phyloP scores from a whole-genome alignment of 2,113 vertebrate genomes.

The Sus scrofa region DNA sequence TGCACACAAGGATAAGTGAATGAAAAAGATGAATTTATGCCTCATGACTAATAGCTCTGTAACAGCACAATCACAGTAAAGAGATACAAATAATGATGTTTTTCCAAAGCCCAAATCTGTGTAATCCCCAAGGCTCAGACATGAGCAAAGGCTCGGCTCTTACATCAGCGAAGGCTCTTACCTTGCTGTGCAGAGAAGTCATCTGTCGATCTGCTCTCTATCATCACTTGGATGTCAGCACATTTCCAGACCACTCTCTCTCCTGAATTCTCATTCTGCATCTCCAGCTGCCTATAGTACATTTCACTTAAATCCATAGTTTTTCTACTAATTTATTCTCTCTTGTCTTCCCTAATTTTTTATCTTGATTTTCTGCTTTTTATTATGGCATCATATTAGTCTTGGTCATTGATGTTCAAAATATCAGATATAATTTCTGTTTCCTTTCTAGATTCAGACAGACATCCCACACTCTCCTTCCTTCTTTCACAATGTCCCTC shows the following conservation, averaged over 20 bases:
- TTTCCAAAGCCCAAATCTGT: background rate
- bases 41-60: background rate
- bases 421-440: background rate
- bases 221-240: background rate
- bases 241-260: background rate
- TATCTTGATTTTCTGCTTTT: slow-evolving; percentile 5
- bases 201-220: background rate
- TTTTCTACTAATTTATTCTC: background rate
- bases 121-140: background rate
- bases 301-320: background rate
- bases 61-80: background rate
- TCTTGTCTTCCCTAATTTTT: background rate
- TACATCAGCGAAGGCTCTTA: background rate
- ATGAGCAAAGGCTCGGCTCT: background rate
- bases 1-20: background rate
- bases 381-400: background rate
- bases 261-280: background rate
- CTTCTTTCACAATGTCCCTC: background rate
- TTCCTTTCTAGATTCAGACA: background rate
- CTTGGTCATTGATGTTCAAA: background rate
- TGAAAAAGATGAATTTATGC: background rate
- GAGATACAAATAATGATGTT: background rate
- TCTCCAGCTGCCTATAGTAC: background rate
- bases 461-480: background rate
- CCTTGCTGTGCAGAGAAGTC: background rate